A percentile compares a stretch with the other conserved stretches of the same genome.
Conservation (phyloP, 2,797 vertebrate species). For the Loriculus beryllinus region DNA sequence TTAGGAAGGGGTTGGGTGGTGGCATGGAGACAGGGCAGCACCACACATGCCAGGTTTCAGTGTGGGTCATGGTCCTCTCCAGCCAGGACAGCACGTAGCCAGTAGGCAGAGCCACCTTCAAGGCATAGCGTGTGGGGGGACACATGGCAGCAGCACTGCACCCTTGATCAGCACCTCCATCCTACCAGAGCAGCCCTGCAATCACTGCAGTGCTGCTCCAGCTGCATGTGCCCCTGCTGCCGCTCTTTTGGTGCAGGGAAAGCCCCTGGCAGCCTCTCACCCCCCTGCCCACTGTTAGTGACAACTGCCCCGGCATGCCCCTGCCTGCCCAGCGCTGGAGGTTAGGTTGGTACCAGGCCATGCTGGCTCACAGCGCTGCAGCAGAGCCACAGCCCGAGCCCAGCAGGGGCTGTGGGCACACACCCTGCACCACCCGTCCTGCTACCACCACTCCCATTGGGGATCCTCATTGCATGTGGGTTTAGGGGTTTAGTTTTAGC, state of each 20-base stretch:
- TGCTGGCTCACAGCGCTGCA: not conserved
- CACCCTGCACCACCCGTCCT: not conserved
- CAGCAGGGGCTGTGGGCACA: fast-evolving
- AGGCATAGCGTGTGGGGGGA: not conserved
- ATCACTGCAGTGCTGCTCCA: not conserved
- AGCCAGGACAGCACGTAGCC: too few species aligned
- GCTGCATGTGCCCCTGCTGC: not conserved
- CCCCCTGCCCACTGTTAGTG: not conserved
- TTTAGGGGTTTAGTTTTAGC: not conserved
- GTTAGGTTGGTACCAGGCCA: not conserved
- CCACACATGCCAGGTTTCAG: not conserved
- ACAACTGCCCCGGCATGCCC: not conserved
- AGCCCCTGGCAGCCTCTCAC: not conserved
- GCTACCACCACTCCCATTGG: not conserved
- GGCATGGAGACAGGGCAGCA: not conserved
- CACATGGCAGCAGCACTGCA: fast-evolving
- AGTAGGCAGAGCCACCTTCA: fast-evolving
- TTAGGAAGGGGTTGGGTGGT: not conserved
- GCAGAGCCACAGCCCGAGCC: not conserved
- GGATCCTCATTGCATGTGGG: not conserved
- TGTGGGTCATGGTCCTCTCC: fast-evolving
- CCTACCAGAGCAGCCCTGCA: not conserved
- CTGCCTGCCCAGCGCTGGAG: not conserved
- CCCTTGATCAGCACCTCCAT: not conserved
- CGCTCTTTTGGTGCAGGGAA: not conserved